A percentile compares a stretch with the other conserved stretches of the same genome.
phyloP scores from a whole-genome alignment of 2,797 vertebrate species.

The Sibirionetta formosa region DNA sequence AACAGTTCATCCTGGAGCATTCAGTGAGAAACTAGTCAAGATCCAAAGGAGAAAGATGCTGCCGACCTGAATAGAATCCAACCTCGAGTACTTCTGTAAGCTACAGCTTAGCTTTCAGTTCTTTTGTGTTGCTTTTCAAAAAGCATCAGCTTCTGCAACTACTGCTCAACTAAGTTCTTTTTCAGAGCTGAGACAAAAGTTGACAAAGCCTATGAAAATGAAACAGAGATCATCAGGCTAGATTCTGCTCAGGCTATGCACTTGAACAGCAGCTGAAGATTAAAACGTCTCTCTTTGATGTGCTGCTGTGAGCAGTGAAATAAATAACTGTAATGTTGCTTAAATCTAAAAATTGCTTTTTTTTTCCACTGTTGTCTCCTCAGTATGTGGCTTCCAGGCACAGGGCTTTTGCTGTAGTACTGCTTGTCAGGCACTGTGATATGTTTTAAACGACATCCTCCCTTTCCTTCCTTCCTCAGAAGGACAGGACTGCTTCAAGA shows the following conservation, averaged over 20 bases:
- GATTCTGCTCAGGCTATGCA: not conserved
- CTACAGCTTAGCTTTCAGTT: not conserved
- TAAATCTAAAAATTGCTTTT: not conserved
- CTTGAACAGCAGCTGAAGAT: not conserved
- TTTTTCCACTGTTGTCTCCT: not conserved
- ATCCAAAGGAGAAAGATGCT: not conserved
- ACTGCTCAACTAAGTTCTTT: not conserved
- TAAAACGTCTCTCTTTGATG: not conserved
- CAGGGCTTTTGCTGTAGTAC: not conserved
- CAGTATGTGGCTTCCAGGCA: not conserved
- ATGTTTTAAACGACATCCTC: not conserved
- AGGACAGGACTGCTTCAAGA: not conserved
- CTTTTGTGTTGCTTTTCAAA: slow-evolving; percentile 1
- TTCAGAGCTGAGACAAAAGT: not conserved
- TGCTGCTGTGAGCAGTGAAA: slow-evolving; percentile 9
- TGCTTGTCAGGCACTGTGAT: not conserved
- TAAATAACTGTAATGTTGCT: not conserved
- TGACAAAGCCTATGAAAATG: slow-evolving; percentile 16
- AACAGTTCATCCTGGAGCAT: not conserved
- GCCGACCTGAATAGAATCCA: not conserved
- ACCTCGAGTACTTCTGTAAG: not conserved
- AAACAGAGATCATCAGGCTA: accelerated
- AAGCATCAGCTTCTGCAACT: not conserved
- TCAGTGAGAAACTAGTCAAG: not conserved
- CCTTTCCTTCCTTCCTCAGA: not conserved